A percentile compares a stretch with the other conserved stretches of the same genome.
These are phyloP conservation scores for Holothuria scabra DNA, from an alignment of 53 echinoderm and acorn worm species.

Conservation along the genomic window DNA sequence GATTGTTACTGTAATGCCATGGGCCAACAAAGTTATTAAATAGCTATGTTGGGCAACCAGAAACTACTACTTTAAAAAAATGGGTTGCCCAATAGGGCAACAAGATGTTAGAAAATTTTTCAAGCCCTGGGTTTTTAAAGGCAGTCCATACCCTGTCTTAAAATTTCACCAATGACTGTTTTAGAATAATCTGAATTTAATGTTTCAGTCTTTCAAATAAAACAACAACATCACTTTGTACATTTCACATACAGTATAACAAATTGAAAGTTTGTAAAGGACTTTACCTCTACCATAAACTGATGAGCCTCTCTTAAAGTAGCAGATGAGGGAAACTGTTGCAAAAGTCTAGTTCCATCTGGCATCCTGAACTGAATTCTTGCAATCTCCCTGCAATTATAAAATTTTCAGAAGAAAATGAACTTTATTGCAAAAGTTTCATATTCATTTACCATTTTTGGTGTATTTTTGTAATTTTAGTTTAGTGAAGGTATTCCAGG, in stretches of 20 bases:
- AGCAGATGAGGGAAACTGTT: conserved; percentile 79
- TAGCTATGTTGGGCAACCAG: too few species aligned
- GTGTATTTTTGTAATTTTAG: background rate
- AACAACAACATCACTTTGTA: too few species aligned
- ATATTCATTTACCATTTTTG: background rate
- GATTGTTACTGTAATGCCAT: too few species aligned
- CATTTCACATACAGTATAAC: too few species aligned
- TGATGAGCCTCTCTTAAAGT: conserved; percentile 74
- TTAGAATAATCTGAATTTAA: background rate
- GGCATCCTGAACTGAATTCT: conserved; percentile 91
- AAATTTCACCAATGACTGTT: too few species aligned
- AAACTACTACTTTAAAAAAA: too few species aligned
- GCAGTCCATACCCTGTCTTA: too few species aligned
- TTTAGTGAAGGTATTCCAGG: too few species aligned
- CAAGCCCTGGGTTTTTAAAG: too few species aligned
- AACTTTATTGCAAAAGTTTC: background rate
- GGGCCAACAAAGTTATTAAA: too few species aligned
- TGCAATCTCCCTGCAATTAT: conserved; percentile 70
- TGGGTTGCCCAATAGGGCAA: too few species aligned
- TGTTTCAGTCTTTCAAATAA: background rate
- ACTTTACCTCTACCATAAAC: conserved; percentile 72
- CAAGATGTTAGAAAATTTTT: too few species aligned
- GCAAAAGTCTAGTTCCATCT: conserved; percentile 82
- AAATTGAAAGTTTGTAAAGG: background rate
- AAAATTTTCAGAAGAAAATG: background rate